Conservation (phyloP, 2,113 vertebrate genomes). For the Orthonyx spaldingii region DNA sequence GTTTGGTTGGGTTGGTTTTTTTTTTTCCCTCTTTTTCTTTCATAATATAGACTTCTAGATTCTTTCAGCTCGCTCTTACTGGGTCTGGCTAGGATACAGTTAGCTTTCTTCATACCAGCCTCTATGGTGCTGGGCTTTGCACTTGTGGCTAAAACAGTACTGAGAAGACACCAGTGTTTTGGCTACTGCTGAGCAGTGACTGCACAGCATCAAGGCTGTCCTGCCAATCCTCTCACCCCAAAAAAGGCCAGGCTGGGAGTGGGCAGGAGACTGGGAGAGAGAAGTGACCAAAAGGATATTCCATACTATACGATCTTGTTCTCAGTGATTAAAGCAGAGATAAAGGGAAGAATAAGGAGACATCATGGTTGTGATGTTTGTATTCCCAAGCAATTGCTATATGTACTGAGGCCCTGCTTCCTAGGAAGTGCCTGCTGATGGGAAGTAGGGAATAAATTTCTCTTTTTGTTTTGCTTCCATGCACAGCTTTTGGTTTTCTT, state of each 20-base stretch:
- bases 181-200: neutral
- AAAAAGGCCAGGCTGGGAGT: neutral
- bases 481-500: neutral
- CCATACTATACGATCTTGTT: neutral
- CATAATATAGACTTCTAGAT: neutral
- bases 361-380: neutral
- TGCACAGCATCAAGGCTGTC: neutral
- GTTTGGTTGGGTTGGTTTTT: fast-evolving
- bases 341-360: neutral
- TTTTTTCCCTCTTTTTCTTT: neutral
- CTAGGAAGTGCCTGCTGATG: neutral
- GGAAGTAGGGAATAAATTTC: neutral
- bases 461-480: neutral
- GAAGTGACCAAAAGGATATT: neutral
- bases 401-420: neutral
- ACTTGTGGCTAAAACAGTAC: neutral
- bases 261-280: neutral
- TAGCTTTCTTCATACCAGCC: neutral
- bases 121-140: neutral
- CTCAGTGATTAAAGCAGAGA: neutral
- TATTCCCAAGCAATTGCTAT: neutral
- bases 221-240: neutral
- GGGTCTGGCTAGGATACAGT: neutral
- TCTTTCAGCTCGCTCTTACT: neutral
- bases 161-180: neutral